Evolutionary conservation across 2,113 vertebrate genomes (phyloP).

Genomic region (Hippocampus mohnikei): DNA sequence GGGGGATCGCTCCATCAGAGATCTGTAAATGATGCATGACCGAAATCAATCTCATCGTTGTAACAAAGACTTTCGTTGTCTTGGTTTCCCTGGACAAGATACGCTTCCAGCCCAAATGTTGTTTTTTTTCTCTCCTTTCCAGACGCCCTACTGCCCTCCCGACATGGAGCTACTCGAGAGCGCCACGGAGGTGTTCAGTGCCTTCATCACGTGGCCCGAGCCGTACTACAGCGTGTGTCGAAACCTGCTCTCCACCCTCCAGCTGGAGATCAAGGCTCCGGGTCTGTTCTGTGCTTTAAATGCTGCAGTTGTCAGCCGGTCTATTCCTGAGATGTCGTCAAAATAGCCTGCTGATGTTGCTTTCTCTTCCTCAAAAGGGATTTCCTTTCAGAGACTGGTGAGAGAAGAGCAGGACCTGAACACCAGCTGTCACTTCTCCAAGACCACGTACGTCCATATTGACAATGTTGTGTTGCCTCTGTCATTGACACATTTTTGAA

Average conservation of each 20-base stretch:
- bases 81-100: no score
- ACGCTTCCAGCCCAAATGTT: neutral
- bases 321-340: neutral
- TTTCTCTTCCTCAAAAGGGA: conserved; percentile 69
- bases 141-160: conserved; percentile 85
- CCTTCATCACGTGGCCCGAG: conserved; percentile 91
- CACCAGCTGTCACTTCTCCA: conserved; percentile 69
- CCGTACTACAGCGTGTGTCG: conserved; percentile 85
- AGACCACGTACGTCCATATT: conserved; percentile 80
- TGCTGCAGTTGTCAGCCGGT: neutral
- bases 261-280: conserved; percentile 85
- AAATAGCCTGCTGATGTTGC: neutral
- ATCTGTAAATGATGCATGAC: no score
- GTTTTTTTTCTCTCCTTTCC: conserved; percentile 16
- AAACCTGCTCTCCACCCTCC: conserved; percentile 83
- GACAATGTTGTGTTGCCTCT: no score
- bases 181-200: conserved; percentile 78
- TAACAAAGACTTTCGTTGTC: no score
- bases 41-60: no score
- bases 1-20: no score
- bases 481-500: no score
- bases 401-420: conserved; percentile 86
- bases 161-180: conserved; percentile 79
- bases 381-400: conserved; percentile 91
- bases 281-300: conserved; percentile 65